A percentile compares a stretch with the other conserved stretches of the same genome.
Conservation (phyloP, 2,888 invertebrate species). For the Phaedon cochleariae region DNA sequence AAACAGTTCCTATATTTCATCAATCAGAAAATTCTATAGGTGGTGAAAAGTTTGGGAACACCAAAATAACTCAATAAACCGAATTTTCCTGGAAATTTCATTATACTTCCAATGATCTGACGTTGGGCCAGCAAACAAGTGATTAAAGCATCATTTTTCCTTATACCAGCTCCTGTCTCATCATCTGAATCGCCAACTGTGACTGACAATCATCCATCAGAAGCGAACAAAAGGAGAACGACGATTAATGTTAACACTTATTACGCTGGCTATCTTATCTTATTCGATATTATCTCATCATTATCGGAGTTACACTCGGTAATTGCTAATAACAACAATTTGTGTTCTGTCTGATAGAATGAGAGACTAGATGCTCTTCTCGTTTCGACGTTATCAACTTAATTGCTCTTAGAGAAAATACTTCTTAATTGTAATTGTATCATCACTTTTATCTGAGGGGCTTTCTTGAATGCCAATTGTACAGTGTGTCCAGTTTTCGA, state of each 20-base stretch:
- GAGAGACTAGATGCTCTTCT: too few relatives aligned
- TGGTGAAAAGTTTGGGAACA: too few relatives aligned
- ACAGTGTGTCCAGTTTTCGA: too few relatives aligned
- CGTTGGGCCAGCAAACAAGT: too few relatives aligned
- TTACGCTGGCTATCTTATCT: conserved; percentile 5
- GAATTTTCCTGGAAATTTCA: too few relatives aligned
- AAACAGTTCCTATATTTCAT: too few relatives aligned
- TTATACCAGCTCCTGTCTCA: too few relatives aligned
- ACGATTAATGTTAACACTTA: conserved; percentile 11
- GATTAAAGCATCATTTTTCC: too few relatives aligned
- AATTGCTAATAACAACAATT: conserved; percentile 17
- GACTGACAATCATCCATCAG: background rate
- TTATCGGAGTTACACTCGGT: conserved; percentile 15
- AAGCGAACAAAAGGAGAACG: background rate
- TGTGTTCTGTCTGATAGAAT: background rate
- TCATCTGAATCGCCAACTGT: too few relatives aligned
- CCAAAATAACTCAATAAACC: too few relatives aligned
- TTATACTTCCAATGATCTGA: background rate
- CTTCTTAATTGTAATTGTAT: conserved; percentile 26
- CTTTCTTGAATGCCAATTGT: too few relatives aligned
- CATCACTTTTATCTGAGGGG: conserved; percentile 14
- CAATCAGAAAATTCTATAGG: too few relatives aligned
- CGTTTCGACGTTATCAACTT: conserved; percentile 16
- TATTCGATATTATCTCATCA: conserved; percentile 7
- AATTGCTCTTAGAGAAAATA: conserved; percentile 18